These are phyloP conservation scores for Scolopax bukidnonensis DNA, from an alignment of 2,797 vertebrate genomes.

Conservation along the genomic window DNA sequence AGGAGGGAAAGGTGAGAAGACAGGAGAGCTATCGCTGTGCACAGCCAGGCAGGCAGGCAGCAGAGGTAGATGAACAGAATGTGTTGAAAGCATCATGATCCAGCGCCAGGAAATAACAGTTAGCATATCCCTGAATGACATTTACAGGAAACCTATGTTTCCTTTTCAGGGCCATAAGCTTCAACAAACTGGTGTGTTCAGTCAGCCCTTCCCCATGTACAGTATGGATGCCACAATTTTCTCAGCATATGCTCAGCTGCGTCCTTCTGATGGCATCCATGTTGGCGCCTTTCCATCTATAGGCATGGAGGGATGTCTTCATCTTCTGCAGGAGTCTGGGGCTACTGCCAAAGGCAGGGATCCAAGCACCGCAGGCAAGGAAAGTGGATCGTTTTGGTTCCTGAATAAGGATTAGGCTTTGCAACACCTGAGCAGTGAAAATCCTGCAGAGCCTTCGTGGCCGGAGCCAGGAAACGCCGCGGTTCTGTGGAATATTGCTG, in stretches of 20 bases:
- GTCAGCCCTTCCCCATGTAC: conserved; percentile 61
- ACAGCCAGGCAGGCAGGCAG: conserved; percentile 67
- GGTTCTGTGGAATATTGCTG: conserved; percentile 48
- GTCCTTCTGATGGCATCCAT: conserved; percentile 74
- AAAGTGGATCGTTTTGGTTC: conserved; percentile 75
- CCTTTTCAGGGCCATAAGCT: conserved; percentile 71
- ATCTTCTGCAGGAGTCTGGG: conserved; percentile 78
- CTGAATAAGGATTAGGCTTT: conserved; percentile 69
- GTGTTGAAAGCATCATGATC: conserved; percentile 69
- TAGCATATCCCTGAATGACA: conserved; percentile 71
- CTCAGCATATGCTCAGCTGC: conserved; percentile 76
- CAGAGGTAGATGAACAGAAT: conserved; percentile 65
- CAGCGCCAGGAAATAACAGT: conserved; percentile 72
- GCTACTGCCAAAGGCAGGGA: conserved; percentile 78
- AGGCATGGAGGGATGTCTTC: conserved; percentile 77
- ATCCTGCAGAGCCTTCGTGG: conserved; percentile 59
- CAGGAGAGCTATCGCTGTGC: conserved; percentile 49
- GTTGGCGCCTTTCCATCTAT: conserved; percentile 74
- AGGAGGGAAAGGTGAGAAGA: conserved; percentile 50
- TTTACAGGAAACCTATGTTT: conserved; percentile 73
- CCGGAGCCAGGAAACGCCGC: conserved; percentile 55
- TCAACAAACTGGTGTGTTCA: conserved; percentile 67
- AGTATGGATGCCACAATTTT: conserved; percentile 75
- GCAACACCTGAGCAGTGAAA: conserved; percentile 80
- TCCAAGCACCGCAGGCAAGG: conserved; percentile 75